Base-by-base conservation (phyloP, 2,113 vertebrate genomes). In the Dicentrarchus labrax region DNA sequence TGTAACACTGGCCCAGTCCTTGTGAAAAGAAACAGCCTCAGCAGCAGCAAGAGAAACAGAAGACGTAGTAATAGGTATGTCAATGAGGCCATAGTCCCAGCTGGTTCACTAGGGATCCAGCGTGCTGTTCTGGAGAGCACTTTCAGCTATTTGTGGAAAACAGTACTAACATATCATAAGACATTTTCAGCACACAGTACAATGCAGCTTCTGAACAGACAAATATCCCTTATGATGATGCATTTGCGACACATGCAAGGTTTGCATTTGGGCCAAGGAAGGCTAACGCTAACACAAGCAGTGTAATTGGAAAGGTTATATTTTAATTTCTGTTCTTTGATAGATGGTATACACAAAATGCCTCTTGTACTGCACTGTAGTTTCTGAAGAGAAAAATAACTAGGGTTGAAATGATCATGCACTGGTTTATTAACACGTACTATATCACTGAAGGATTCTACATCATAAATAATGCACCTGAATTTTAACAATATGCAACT, bases 321-420 rank as follows among this genome's bases (percentile, higher is more conserved):
- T 87, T 92, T 91, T 80, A 90, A 87, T 84, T 78, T 82, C 71
- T 83, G 86, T 83, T 53, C 73, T 82, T 64, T 90, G 80, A 90
- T 89, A 48, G 62, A 85, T 89, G 80, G 51, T 45, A 13, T 39
- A 24, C 50, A 76, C 45, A 30, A 4, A 61, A 47, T 17, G 47
- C 65, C 47, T 74, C 72, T 68, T 78, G 45, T 43, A 41, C 39
- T 22, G 19, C 7, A 1, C 61, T 78, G 62, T 79, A 45, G 70
- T 86, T 90, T 83, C 56, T 66, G 30, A 74, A 15, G 59, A 84
- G 78, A 73, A 76, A 87, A 76, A 87, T 74, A 83, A 83, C 61
- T 65, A 36, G 22, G 39, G 54, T 70, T 79, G 77, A 82, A 87
- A 65, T 88, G 65, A 87, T 86, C 74, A 60, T 30, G 76, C 80